Base-by-base conservation (phyloP, 2,797 vertebrate genomes). In the Rhinatrema bivittatum region DNA sequence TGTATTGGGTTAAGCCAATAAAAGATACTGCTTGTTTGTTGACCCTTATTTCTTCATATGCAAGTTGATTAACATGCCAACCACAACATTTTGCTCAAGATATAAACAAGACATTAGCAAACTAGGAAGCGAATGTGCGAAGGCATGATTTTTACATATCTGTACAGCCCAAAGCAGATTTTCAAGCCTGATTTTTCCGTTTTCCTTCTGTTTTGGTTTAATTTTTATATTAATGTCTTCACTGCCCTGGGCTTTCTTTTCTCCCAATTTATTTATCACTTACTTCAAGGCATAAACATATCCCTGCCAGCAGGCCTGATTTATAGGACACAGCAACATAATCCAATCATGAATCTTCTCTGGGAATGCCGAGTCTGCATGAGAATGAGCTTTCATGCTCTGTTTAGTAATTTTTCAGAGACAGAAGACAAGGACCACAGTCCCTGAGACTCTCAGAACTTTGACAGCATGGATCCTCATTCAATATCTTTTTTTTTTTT, bases 341-440 rank as follows among this genome's bases (percentile, higher is more conserved):
- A 78, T 66, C 68, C 56, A 68, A 49, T 56, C 60, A 61, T 73
- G 70, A 78, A 78, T 76, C 68, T 82, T 79, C 54, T 40, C 51
- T 47, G 56, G 53, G 65, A 75, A 66, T 78, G 60, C 40, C 43
- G 36, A 7, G 26, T 12, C 26, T 37, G 46, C 51, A 52, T 38
- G 50, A 69, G 53, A 68, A 51, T 56, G 29, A 44, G 14, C 10
- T n/a, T n/a, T n/a, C n/a, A n/a, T n/a, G n/a, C n/a, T 16, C 25
- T 9, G n/a, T 60, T 61, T 62, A 62, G 56, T 46, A 29, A 36
- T 56, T 42, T 62, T 74, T 26, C 30, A 56, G 29, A 11, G 39
- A 12, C 15, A 52, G 45, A 55, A 72, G 79, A 63, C 43, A 42
- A 50, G 40, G 16, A 12, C 57, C 47, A 62, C 37, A 29, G 38